Evolutionary conservation across 2,888 invertebrate species (phyloP).

Genomic region (Mamestra brassicae): DNA sequence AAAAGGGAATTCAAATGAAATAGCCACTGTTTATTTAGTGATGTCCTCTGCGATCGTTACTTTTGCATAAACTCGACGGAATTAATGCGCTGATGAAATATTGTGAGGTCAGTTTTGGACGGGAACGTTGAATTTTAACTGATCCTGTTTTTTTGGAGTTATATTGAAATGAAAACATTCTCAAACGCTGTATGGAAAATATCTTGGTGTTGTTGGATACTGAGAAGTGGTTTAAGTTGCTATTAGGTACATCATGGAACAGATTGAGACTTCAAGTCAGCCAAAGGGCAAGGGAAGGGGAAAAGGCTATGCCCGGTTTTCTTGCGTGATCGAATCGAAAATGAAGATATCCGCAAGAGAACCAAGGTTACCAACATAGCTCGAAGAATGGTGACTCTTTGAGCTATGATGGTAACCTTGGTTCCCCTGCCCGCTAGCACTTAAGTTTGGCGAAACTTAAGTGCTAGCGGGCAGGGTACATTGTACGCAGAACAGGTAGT

Average conservation of each 20-base stretch:
- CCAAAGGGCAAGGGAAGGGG: no score
- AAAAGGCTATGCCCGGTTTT: no score
- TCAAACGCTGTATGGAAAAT: no score
- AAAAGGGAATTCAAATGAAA: constrained; percentile 64
- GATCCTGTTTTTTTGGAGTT: neutral
- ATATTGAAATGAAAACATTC: neutral
- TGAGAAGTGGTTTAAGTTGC: neutral
- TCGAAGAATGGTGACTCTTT: no score
- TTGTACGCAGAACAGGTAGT: no score
- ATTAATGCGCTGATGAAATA: constrained; percentile 26
- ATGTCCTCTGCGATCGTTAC: constrained; percentile 63
- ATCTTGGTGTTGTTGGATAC: neutral
- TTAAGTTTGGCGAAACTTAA: no score
- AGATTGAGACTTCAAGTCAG: neutral
- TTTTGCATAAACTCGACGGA: constrained; percentile 65
- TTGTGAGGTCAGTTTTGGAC: neutral
- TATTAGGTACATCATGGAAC: neutral
- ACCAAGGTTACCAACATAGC: no score
- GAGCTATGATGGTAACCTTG: no score
- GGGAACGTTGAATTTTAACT: neutral
- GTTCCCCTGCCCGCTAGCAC: no score
- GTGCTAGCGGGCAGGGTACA: no score
- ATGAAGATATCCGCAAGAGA: no score
- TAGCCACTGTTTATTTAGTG: constrained; percentile 66
- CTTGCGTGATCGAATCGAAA: no score